Percentiles rank a stretch among this genome's conserved stretches.
Evolutionary conservation across 2,797 vertebrate genomes (phyloP).

Genomic region (Distichodus sexfasciatus): DNA sequence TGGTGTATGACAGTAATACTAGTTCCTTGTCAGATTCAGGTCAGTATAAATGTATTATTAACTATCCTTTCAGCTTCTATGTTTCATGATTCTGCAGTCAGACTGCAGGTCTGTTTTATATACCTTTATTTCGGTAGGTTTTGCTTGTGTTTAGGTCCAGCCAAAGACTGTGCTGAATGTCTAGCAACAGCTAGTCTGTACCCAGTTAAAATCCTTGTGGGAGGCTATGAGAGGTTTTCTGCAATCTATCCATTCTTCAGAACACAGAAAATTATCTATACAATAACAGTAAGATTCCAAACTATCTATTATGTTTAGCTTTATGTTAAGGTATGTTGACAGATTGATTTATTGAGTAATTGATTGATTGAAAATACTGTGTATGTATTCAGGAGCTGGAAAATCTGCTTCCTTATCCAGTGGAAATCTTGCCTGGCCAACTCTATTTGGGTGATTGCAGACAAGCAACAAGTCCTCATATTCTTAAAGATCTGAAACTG

Average conservation of each 20-base stretch:
- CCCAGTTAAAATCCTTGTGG: slow-evolving; percentile 75
- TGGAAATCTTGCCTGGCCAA: slow-evolving; percentile 78
- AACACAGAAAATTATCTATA: slow-evolving; percentile 84
- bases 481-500: slow-evolving; percentile 82
- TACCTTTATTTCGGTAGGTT: too few relatives aligned
- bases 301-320: too few relatives aligned
- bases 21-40: slow-evolving; percentile 58
- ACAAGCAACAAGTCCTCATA: slow-evolving; percentile 70
- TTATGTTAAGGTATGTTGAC: too few relatives aligned
- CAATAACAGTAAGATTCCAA: slow-evolving; percentile 81
- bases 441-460: slow-evolving; percentile 80
- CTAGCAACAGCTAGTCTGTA: slow-evolving; percentile 63
- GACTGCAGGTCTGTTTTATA: too few relatives aligned
- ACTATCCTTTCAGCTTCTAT: too few relatives aligned
- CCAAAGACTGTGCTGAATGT: slow-evolving; percentile 62
- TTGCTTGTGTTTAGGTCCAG: slow-evolving; percentile 67
- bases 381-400: slow-evolving; percentile 88
- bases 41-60: too few relatives aligned
- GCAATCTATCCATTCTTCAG: slow-evolving; percentile 80
- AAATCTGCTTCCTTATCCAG: slow-evolving; percentile 76
- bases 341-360: too few relatives aligned
- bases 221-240: slow-evolving; percentile 83
- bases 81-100: too few relatives aligned
- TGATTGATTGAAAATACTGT: too few relatives aligned
- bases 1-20: slow-evolving; percentile 81